A percentile compares a stretch with the other conserved stretches of the same genome.
phyloP scores from a whole-genome alignment of 2,888 invertebrate species.

The Orchesellides sinensis region DNA sequence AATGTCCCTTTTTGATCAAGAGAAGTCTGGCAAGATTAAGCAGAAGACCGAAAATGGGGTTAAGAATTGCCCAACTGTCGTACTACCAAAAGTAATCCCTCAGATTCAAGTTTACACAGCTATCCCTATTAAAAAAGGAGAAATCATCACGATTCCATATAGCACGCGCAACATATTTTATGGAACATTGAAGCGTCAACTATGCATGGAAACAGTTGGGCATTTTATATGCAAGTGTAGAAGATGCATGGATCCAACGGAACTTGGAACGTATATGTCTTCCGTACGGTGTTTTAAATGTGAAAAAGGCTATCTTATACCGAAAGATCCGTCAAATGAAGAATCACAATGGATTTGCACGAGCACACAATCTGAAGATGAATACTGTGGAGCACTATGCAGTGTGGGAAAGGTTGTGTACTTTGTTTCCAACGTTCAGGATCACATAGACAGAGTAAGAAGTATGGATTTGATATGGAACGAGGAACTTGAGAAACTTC shows the following conservation, averaged over 20 bases:
- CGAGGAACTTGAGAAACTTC: constrained; percentile 32
- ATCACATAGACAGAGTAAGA: constrained; percentile 54
- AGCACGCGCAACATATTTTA: constrained; percentile 47
- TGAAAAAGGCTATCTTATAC: constrained; percentile 34
- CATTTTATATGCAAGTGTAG: constrained; percentile 57
- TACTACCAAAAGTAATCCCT: constrained; percentile 10
- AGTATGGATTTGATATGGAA: constrained; percentile 27
- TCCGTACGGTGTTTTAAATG: constrained; percentile 54
- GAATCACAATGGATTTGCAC: constrained; percentile 49
- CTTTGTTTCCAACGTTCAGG: constrained; percentile 52
- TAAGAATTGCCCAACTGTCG: not conserved
- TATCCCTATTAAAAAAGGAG: constrained; percentile 45
- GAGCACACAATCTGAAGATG: not conserved
- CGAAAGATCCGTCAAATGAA: constrained; percentile 36
- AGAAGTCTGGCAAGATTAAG: not conserved
- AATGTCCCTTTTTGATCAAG: constrained; percentile 12
- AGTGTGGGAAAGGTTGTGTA: constrained; percentile 63
- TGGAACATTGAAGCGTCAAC: constrained; percentile 52
- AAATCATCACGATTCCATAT: constrained; percentile 57
- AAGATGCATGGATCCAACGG: constrained; percentile 49
- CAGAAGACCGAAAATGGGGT: constrained; percentile 19
- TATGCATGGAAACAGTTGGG: constrained; percentile 53
- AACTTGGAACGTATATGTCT: constrained; percentile 53
- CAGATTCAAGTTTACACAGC: constrained; percentile 51
- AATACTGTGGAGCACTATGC: constrained; percentile 11